phyloP scores from a whole-genome alignment of 2,797 vertebrate genomes.

The Peromyscus melanophrys region DNA sequence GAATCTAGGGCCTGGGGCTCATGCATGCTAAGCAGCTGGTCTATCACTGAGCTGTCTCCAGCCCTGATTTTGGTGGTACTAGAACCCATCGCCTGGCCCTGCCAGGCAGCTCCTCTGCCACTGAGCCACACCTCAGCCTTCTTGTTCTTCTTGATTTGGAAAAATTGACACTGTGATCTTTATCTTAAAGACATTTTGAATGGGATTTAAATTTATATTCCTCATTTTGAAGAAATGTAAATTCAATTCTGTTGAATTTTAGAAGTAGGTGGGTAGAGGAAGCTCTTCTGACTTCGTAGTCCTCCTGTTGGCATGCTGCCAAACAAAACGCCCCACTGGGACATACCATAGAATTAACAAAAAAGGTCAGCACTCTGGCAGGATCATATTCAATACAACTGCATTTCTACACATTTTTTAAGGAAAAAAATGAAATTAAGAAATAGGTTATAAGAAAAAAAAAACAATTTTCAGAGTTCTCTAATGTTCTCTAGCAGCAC shows the following conservation, averaged over 20 bases:
- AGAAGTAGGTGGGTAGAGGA: background rate
- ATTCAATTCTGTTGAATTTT: slow-evolving; percentile 38
- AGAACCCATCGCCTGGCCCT: background rate
- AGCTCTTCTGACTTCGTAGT: background rate
- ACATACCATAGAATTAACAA: background rate
- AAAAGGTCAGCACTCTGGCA: background rate
- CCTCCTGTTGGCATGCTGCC: background rate
- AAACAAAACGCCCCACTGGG: background rate
- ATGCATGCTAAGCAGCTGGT: background rate
- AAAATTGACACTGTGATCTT: background rate
- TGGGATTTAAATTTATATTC: slow-evolving; percentile 28
- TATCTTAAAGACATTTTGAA: background rate
- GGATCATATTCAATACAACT: background rate
- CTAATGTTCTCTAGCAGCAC: no score
- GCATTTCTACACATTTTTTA: background rate
- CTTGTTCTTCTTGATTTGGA: background rate
- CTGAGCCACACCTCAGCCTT: background rate
- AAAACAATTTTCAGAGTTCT: background rate
- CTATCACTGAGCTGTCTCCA: background rate
- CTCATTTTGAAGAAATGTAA: slow-evolving; percentile 27
- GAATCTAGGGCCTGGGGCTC: background rate
- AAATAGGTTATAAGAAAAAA: slow-evolving; percentile 13
- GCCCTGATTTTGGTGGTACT: background rate
- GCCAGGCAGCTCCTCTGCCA: background rate
- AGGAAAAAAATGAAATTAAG: slow-evolving; percentile 33